These are phyloP conservation scores for Lacanobia oleracea DNA, from an alignment of 2,888 invertebrate genomes.

Conservation along the genomic window DNA sequence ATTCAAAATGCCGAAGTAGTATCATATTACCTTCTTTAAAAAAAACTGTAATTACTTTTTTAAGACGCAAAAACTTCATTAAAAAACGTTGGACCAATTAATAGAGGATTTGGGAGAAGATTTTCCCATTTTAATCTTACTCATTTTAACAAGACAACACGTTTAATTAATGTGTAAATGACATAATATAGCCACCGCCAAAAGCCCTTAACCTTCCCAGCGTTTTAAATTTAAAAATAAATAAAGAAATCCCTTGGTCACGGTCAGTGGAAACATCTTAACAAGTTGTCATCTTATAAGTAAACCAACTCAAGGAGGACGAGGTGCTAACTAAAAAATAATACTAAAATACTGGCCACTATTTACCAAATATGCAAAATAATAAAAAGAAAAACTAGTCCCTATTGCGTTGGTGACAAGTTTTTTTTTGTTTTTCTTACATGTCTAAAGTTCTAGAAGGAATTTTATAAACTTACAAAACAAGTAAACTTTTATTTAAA, in stretches of 20 bases:
- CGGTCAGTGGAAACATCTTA: constrained; percentile 45
- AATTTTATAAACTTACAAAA: neutral
- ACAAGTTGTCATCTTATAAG: constrained; percentile 30
- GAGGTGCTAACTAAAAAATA: constrained; percentile 38
- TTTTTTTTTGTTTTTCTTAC: neutral
- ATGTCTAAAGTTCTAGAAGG: neutral
- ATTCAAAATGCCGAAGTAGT: too few relatives aligned
- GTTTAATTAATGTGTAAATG: neutral
- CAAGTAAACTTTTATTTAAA: neutral
- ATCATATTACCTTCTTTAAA: too few relatives aligned
- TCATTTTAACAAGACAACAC: neutral
- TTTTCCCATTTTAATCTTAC: neutral
- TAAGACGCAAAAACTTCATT: too few relatives aligned
- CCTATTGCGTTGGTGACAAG: neutral
- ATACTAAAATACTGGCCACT: constrained; percentile 13
- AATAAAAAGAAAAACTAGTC: constrained; percentile 19
- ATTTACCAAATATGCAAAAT: constrained; percentile 7
- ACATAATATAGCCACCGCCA: neutral
- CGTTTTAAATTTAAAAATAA: constrained; percentile 17
- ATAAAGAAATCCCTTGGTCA: constrained; percentile 22
- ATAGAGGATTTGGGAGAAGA: neutral
- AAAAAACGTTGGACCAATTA: neutral
- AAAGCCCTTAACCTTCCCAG: neutral
- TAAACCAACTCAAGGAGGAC: constrained; percentile 47
- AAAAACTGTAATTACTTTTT: too few relatives aligned